Evolutionary conservation across 1,140 invertebrate genomes (phyloP).

Genomic region (Drosophila nigrodunni): DNA sequence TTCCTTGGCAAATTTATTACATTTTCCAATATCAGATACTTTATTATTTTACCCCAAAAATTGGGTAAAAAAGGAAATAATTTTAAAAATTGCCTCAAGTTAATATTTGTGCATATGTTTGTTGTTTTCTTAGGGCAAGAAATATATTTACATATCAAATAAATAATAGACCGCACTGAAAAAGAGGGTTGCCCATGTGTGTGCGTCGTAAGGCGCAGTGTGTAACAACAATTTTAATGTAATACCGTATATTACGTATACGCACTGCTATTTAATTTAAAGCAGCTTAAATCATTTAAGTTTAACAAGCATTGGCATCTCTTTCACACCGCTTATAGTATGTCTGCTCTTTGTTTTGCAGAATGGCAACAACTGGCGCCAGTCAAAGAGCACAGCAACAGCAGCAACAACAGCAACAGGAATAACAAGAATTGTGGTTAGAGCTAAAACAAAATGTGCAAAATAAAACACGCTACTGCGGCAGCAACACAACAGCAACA

Average conservation of each 20-base stretch:
- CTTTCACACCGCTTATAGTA: neutral
- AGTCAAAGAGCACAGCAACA: constrained; percentile 36
- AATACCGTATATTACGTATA: constrained; percentile 28
- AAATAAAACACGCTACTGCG: constrained; percentile 71
- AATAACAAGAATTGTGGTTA: constrained; percentile 48
- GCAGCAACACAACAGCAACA: constrained; percentile 33
- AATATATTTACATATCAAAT: constrained; percentile 25
- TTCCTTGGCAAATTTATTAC: neutral
- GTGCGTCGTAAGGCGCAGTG: constrained; percentile 14
- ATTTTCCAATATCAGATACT: constrained; percentile 6
- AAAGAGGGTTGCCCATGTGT: neutral
- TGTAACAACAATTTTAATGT: constrained; percentile 11
- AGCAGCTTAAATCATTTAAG: constrained; percentile 27
- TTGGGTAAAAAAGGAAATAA: constrained; percentile 9
- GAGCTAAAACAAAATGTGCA: constrained; percentile 67
- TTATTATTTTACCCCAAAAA: constrained; percentile 16
- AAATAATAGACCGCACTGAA: constrained; percentile 6
- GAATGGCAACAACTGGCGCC: constrained; percentile 54
- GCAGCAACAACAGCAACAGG: neutral
- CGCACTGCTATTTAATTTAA: constrained; percentile 15
- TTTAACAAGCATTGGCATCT: constrained; percentile 22
- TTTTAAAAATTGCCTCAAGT: neutral
- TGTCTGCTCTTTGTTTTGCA: constrained; percentile 21
- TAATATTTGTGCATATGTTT: neutral
- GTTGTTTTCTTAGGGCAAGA: neutral